Conservation (phyloP, 1,140 invertebrate species). For the Aphaenogaster rudis region DNA sequence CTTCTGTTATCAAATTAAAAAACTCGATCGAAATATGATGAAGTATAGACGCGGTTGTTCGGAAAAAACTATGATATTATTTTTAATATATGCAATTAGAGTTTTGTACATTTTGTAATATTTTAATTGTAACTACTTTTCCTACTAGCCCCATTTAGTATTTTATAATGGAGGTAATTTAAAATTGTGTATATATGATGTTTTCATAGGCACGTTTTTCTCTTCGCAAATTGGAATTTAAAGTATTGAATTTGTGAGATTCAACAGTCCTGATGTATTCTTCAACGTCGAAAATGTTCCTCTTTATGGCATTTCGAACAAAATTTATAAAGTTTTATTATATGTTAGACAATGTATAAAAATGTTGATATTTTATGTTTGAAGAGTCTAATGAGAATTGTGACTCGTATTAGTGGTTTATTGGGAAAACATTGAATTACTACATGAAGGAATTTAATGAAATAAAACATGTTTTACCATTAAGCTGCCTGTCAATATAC, state of each 20-base stretch:
- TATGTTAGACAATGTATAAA: neutral
- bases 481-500: neutral
- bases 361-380: conserved; percentile 2
- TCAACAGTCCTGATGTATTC: neutral
- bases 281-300: conserved; percentile 12
- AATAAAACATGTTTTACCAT: conserved; percentile 1
- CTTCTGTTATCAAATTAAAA: neutral
- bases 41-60: neutral
- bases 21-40: neutral
- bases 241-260: conserved; percentile 3
- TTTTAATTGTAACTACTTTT: conserved; percentile 16
- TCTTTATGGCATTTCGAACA: neutral
- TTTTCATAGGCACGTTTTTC: neutral
- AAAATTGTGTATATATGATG: neutral
- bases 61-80: conserved; percentile 11
- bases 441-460: neutral
- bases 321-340: neutral
- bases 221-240: neutral
- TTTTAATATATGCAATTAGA: conserved; percentile 32
- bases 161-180: conserved; percentile 23
- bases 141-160: neutral
- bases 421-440: neutral
- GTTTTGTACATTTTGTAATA: conserved; percentile 40
- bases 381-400: neutral
- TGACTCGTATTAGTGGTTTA: neutral